Evolutionary conservation across 2,888 invertebrate genomes (phyloP).

Genomic region (Dynastes grantii): DNA sequence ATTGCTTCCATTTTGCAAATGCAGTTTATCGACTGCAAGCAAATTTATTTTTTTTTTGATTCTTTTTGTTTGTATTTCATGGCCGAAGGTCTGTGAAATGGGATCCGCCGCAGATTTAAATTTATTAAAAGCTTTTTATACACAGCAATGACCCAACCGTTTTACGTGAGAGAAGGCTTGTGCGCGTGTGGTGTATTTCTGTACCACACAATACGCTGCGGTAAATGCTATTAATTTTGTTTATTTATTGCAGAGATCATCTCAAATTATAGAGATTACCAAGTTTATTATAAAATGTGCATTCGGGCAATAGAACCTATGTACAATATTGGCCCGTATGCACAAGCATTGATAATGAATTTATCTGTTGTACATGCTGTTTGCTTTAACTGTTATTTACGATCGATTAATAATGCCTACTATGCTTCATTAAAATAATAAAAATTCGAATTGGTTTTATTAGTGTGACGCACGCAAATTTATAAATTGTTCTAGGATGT

Average conservation of each 20-base stretch:
- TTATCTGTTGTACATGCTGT: conserved; percentile 21
- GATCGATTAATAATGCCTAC: not conserved
- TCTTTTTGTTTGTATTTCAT: conserved; percentile 30
- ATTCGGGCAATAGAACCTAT: conserved; percentile 1
- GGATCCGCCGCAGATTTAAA: conserved; percentile 46
- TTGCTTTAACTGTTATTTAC: conserved; percentile 25
- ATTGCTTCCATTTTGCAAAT: conserved; percentile 57
- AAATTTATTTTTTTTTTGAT: conserved; percentile 21
- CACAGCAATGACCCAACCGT: conserved; percentile 23
- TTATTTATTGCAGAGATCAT: conserved; percentile 43
- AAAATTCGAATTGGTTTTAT: no score
- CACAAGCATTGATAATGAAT: conserved; percentile 34
- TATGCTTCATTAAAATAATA: not conserved
- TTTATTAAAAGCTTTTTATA: conserved; percentile 51
- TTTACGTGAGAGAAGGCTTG: not conserved
- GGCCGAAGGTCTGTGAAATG: conserved; percentile 33
- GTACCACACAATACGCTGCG: conserved; percentile 17
- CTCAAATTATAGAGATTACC: conserved; percentile 44
- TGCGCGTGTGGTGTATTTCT: not conserved
- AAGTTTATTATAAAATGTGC: conserved; percentile 45
- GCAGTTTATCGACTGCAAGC: conserved; percentile 48
- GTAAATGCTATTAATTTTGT: conserved; percentile 45
- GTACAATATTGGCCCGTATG: not conserved
- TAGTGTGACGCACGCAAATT: no score
- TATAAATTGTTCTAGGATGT: no score